Evolutionary conservation across 2,113 vertebrate species (phyloP), one percentile per base, ranked within the genome.

Genomic region (Onychostruthus taczanowskii): DNA sequence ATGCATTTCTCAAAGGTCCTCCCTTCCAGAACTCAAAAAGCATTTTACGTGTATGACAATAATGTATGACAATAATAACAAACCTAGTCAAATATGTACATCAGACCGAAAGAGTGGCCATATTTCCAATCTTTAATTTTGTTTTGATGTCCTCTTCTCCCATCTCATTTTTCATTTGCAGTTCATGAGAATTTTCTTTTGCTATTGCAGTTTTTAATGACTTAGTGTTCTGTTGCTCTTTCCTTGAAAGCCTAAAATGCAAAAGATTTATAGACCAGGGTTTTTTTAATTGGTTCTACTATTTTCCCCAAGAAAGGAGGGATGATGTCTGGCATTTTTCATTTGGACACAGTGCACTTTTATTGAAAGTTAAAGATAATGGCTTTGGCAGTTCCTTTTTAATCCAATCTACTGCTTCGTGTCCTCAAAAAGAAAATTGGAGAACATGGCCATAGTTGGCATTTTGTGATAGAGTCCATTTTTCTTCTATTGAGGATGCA

Each of bases 311-410:
- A 43, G 74, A 97, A 83, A 88, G 68, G 41, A 92, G 37, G 43
- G 39, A 63, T 56, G 93, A 93, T 95, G 49, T 49, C 78, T 85
- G 79, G 63, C 19, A 62, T 96, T 96, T 96, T 97, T 96, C 70
- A 90, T 81, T 66, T 70, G 85, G 94, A 85, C 80, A 76, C 37
- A 67, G 47, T 83, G 63, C 35, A 95, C 68, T 92, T 96, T 96
- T 96, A 96, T 89, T 95, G 93, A 95, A 97, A 96, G 70, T 81
- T 69, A 97, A 96, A 95, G 85, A 95, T 96, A 97, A 96, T 95
- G 75, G 66, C 35, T 84, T 94, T 93, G 84, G 89, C 91, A 96
- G 87, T 76, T 96, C 43, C 56, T 90, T 96, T 94, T 94, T 95
- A 95, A 97, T 95, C 89, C 96, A 89, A 76, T 89, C 92, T 94